These are phyloP conservation scores for Stenchaetothrips biformis DNA, from an alignment of 2,888 invertebrate genomes.

Conservation along the genomic window DNA sequence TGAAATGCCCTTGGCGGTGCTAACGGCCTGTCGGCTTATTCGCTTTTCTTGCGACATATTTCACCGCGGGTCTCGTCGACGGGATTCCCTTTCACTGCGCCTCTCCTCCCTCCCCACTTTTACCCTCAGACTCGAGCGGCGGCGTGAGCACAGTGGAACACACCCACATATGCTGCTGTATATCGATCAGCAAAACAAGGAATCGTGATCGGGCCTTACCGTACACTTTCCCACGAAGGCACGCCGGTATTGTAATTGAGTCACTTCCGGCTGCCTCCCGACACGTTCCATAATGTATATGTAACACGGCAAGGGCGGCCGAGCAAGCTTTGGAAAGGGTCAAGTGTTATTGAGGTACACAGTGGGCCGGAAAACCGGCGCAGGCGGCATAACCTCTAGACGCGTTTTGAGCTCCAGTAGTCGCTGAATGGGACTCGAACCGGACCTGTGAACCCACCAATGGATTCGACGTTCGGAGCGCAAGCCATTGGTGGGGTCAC, in stretches of 20 bases:
- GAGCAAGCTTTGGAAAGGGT: too few species aligned
- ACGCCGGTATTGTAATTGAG: conserved; percentile 3
- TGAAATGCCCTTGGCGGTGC: neutral
- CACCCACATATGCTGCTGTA: neutral
- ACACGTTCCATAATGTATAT: too few species aligned
- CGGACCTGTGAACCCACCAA: too few species aligned
- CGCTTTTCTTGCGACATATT: neutral
- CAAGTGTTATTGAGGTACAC: too few species aligned
- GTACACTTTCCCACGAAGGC: neutral
- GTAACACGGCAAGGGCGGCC: too few species aligned
- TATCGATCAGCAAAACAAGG: conserved; percentile 13
- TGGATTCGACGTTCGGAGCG: too few species aligned
- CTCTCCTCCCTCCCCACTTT: neutral
- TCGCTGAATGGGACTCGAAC: too few species aligned
- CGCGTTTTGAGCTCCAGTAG: too few species aligned
- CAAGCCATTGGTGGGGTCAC: too few species aligned
- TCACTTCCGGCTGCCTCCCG: neutral
- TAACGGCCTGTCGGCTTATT: neutral
- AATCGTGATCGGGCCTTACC: conserved; percentile 9
- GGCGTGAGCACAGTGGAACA: neutral
- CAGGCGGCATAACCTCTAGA: too few species aligned
- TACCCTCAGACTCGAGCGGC: neutral
- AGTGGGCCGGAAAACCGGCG: too few species aligned
- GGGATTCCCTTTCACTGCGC: neutral
- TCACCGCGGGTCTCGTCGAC: neutral